Conservation (phyloP, 2,797 vertebrate genomes). For the Lates japonicus region DNA sequence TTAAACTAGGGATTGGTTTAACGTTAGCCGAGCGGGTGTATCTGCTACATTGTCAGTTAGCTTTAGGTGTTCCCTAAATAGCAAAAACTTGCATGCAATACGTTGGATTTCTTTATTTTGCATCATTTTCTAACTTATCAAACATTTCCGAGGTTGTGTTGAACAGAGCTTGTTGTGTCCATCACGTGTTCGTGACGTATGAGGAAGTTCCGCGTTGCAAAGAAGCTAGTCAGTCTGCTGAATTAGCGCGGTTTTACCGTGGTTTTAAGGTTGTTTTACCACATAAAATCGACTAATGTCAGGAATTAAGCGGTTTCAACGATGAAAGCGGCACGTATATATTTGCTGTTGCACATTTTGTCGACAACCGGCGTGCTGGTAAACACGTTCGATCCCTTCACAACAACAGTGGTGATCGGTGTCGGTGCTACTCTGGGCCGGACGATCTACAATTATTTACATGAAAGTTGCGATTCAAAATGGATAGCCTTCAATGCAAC, state of each 20-base stretch:
- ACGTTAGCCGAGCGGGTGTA: neutral
- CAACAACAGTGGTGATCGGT: conserved; percentile 65
- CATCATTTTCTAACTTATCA: neutral
- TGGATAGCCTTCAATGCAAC: conserved; percentile 82
- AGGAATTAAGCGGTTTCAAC: neutral
- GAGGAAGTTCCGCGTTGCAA: conserved; percentile 48
- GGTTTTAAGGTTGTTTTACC: neutral
- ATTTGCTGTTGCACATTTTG: conserved; percentile 50
- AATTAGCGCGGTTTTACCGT: neutral
- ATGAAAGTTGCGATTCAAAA: conserved; percentile 73
- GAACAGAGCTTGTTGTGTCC: neutral
- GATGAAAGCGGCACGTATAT: conserved; percentile 65
- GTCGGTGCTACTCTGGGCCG: conserved; percentile 63
- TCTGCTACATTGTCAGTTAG: neutral
- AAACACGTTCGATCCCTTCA: conserved; percentile 79
- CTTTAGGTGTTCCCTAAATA: fast-evolving
- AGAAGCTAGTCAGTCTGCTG: neutral
- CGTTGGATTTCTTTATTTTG: fast-evolving
- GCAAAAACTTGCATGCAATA: fast-evolving
- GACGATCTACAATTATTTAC: conserved; percentile 75
- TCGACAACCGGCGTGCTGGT: conserved; percentile 44
- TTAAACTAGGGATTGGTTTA: neutral
- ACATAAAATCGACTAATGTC: neutral
- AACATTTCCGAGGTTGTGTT: neutral
- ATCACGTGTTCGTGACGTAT: conserved; percentile 56